Evolutionary conservation across 92 coral and sea anemone genomes (phyloP).

Genomic region (Siderastrea siderea): DNA sequence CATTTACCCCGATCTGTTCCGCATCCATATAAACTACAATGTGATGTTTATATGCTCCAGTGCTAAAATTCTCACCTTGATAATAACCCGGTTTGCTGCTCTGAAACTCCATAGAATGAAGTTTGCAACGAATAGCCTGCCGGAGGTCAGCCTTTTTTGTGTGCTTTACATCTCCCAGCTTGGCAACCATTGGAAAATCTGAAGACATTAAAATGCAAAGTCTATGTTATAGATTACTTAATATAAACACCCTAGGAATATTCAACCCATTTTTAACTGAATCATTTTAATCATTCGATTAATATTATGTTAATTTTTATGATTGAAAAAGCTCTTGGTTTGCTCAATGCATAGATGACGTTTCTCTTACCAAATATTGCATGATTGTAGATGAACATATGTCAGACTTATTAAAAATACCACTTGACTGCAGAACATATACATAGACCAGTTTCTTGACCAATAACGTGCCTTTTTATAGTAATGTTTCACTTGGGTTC

Average conservation of each 20-base stretch:
- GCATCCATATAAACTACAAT: too few species aligned
- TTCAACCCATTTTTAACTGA: neutral
- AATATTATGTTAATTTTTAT: too few species aligned
- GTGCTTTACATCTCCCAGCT: conserved; percentile 13
- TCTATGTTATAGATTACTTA: neutral
- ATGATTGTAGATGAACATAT: too few species aligned
- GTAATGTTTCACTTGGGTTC: neutral
- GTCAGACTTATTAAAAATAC: neutral
- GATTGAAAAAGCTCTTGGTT: too few species aligned
- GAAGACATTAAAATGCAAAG: neutral
- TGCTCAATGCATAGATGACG: too few species aligned
- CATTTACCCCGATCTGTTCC: too few species aligned
- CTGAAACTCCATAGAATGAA: neutral
- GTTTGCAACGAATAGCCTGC: neutral
- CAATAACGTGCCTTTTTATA: neutral
- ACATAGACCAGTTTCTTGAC: neutral
- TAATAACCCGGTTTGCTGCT: neutral
- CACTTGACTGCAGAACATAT: neutral
- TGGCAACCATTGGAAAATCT: conserved; percentile 48
- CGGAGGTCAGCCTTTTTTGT: conserved; percentile 10
- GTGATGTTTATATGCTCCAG: too few species aligned
- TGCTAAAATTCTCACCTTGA: neutral
- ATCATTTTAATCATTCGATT: neutral
- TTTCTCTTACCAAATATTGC: too few species aligned
- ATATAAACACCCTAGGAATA: neutral